These are phyloP conservation scores for Malacoctenus gilli DNA, from an alignment of 2,797 vertebrate genomes.

Conservation along the genomic window DNA sequence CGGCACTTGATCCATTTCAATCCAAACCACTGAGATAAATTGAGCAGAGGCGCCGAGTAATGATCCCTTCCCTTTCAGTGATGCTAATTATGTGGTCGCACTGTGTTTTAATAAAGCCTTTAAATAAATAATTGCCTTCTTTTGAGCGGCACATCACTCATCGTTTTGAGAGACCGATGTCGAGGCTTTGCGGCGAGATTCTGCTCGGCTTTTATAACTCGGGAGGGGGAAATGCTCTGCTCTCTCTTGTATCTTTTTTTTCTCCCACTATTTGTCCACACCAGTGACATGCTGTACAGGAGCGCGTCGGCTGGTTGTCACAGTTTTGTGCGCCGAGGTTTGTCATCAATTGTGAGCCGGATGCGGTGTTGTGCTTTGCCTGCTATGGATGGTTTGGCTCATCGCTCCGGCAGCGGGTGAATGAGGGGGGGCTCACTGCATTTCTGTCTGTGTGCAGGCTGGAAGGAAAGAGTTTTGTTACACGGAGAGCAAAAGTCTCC, in stretches of 20 bases:
- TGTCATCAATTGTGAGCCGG: constrained; percentile 3
- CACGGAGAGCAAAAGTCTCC: too few species aligned
- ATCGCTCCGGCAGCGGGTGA: background rate
- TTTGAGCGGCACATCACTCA: background rate
- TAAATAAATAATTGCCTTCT: background rate
- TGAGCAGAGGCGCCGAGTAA: background rate
- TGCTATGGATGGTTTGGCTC: background rate
- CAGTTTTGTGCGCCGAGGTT: background rate
- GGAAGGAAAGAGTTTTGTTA: too few species aligned
- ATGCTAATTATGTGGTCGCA: background rate
- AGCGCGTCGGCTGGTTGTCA: background rate
- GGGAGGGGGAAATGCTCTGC: background rate
- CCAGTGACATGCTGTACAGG: background rate
- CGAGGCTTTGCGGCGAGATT: background rate
- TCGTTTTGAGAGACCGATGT: too few species aligned
- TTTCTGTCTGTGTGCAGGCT: too few species aligned
- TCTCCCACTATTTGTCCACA: background rate
- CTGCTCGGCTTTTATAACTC: background rate
- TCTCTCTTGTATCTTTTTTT: constrained; percentile 2
- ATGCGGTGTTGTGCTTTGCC: background rate
- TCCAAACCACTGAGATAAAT: background rate
- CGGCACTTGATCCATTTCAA: background rate
- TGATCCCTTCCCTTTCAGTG: background rate
- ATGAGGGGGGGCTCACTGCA: too few species aligned
- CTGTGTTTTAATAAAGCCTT: background rate